Conservation (phyloP, 1,140 invertebrate species). For the Habropoda laboriosa region DNA sequence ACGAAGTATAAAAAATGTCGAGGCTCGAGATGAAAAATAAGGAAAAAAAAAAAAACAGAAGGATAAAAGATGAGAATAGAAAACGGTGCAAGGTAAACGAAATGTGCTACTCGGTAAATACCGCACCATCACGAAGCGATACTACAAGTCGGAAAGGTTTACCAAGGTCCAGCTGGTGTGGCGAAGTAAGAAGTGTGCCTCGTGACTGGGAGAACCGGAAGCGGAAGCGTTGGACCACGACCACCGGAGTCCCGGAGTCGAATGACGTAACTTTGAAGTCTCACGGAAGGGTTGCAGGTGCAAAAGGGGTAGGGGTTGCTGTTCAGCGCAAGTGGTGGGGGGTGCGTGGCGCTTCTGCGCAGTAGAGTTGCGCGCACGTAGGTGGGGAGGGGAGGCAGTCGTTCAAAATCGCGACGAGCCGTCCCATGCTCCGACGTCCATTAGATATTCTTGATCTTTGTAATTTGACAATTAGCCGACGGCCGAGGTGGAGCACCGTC, state of each 20-base stretch:
- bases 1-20: too few species aligned
- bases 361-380: conserved; percentile 14
- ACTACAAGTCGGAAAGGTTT: background rate
- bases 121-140: background rate
- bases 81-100: background rate
- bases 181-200: conserved; percentile 9
- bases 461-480: conserved; percentile 74
- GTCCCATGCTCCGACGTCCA: conserved; percentile 52
- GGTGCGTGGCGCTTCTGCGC: conserved; percentile 66
- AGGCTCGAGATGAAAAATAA: background rate
- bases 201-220: conserved; percentile 60
- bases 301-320: conserved; percentile 65
- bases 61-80: too few species aligned
- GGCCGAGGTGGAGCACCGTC: conserved; percentile 65
- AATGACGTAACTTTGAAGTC: conserved; percentile 71
- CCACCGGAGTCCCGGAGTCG: conserved; percentile 71
- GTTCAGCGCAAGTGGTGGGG: conserved; percentile 49
- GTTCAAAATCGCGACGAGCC: conserved; percentile 38
- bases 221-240: conserved; percentile 68
- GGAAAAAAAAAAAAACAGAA: background rate
- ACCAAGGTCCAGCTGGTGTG: conserved; percentile 21
- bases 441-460: conserved; percentile 69
- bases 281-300: conserved; percentile 66
- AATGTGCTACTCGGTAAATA: background rate
- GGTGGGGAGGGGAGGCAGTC: background rate